Percentiles rank a stretch among this genome's conserved stretches.
phyloP scores from a whole-genome alignment of 2,113 vertebrate species.

The Aptenodytes patagonicus region DNA sequence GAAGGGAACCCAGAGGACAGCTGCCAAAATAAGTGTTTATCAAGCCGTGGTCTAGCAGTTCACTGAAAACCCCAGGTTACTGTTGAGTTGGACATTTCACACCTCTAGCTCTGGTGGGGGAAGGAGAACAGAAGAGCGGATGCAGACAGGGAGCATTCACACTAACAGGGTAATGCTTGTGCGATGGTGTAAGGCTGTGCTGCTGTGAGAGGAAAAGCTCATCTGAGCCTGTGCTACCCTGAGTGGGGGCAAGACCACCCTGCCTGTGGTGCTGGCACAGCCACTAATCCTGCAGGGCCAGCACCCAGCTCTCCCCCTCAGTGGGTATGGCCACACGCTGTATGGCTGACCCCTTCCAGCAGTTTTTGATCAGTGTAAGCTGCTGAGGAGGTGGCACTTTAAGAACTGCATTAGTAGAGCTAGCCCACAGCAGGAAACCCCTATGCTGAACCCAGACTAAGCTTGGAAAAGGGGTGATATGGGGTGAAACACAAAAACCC shows the following conservation, averaged over 20 bases:
- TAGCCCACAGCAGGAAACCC: neutral
- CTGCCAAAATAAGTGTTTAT: neutral
- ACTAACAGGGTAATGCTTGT: neutral
- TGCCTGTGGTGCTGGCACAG: neutral
- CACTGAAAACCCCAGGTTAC: neutral
- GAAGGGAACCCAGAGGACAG: neutral
- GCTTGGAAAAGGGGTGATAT: neutral
- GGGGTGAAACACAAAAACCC: neutral
- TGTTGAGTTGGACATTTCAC: neutral
- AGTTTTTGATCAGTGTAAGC: neutral
- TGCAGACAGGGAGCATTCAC: neutral
- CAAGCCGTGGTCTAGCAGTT: neutral
- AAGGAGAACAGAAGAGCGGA: no score
- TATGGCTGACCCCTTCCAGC: neutral
- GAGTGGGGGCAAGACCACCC: neutral
- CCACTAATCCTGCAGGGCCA: neutral
- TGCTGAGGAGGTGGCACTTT: neutral
- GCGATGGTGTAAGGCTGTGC: rapidly evolving
- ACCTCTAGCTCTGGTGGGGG: neutral
- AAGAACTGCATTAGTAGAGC: neutral
- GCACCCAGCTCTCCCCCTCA: neutral
- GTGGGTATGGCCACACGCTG: rapidly evolving
- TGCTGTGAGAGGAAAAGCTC: neutral
- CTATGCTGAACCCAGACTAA: neutral
- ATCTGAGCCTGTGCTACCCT: neutral